Conservation (phyloP, 2,797 vertebrate species). For the Huso huso region DNA sequence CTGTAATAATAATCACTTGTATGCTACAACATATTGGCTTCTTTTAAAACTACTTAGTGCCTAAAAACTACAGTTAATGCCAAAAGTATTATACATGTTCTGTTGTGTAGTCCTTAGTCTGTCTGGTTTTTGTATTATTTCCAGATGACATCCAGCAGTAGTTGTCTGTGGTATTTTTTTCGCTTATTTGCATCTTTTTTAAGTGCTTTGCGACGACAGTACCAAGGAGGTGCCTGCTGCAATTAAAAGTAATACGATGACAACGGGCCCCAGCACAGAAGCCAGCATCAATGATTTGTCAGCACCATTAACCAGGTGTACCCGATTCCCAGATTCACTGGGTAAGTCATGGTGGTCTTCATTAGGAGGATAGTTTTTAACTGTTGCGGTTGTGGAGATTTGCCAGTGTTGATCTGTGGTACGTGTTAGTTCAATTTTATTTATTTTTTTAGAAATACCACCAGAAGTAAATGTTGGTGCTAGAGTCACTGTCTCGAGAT, state of each 20-base stretch:
- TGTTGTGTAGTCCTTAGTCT: too few species aligned
- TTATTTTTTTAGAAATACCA: not conserved
- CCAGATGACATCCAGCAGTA: constrained; percentile 67
- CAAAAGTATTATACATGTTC: too few species aligned
- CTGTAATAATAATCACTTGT: too few species aligned
- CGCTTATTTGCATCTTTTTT: constrained; percentile 47
- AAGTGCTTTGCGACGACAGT: constrained; percentile 39
- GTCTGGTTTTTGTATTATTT: constrained; percentile 34
- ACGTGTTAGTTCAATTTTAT: constrained; percentile 20
- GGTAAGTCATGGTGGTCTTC: not conserved
- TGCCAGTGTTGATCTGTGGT: not conserved
- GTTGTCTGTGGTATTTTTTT: constrained; percentile 41
- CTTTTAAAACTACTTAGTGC: too few species aligned
- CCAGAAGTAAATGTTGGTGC: not conserved
- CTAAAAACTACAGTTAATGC: too few species aligned
- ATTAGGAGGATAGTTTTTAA: constrained; percentile 17
- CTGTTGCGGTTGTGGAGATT: not conserved
- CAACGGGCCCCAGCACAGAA: constrained; percentile 46
- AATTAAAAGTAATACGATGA: constrained; percentile 48
- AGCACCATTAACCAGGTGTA: not conserved
- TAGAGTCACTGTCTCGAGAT: not conserved
- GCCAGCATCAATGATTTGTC: constrained; percentile 36
- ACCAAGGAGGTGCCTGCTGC: constrained; percentile 38
- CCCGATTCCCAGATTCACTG: not conserved
- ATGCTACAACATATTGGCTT: too few species aligned